Conservation (phyloP, 2,113 vertebrate genomes). For the Coreoperca whiteheadi region DNA sequence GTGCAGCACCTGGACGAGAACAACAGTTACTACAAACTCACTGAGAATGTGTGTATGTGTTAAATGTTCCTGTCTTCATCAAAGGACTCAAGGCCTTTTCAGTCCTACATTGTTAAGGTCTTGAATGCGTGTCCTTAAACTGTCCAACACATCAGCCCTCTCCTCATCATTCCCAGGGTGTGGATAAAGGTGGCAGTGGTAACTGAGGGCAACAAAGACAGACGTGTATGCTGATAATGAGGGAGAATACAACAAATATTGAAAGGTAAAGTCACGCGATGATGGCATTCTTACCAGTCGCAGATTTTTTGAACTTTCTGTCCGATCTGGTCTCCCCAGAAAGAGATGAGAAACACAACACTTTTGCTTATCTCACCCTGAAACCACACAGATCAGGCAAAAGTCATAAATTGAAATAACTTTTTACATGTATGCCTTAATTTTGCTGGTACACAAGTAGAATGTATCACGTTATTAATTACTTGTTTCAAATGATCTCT, state of each 20-base stretch:
- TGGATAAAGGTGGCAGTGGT: conserved; percentile 96
- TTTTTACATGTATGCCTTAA: neutral
- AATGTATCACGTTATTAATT: neutral
- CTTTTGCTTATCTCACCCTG: conserved; percentile 93
- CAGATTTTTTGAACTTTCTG: conserved; percentile 99
- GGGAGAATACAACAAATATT: neutral
- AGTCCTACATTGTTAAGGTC: conserved; percentile 91
- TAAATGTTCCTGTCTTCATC: neutral
- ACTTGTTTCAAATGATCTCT: neutral
- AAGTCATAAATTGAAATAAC: neutral
- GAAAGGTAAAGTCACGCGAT: neutral
- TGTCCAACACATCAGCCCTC: conserved; percentile 89
- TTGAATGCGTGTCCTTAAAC: conserved; percentile 91
- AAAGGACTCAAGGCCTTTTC: neutral
- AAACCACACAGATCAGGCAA: conserved; percentile 41
- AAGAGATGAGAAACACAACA: conserved; percentile 95
- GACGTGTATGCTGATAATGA: neutral
- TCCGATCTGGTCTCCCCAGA: conserved; percentile 98
- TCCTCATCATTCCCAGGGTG: conserved; percentile 92
- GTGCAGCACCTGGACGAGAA: conserved; percentile 88
- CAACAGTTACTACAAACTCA: neutral
- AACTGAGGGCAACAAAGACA: conserved; percentile 81
- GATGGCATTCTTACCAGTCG: conserved; percentile 88
- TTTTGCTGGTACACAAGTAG: neutral
- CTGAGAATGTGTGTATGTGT: rapidly evolving